Conservation (phyloP, 1,140 invertebrate species). For the Diuraphis noxia region DNA sequence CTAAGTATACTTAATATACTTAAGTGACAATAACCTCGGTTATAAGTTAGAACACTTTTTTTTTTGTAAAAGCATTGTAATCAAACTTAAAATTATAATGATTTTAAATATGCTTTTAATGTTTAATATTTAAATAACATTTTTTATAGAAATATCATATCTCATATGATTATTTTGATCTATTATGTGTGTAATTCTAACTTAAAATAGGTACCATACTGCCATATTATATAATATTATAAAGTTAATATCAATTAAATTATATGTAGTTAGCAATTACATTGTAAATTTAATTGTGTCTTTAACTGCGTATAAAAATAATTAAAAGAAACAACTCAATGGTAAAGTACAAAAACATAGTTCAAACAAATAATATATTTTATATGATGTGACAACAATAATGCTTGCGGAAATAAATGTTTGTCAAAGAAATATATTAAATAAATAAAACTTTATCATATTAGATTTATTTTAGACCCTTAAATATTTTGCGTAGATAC, state of each 20-base stretch:
- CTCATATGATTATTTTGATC: neutral
- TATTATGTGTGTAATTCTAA: neutral
- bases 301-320: neutral
- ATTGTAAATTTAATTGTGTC: neutral
- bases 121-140: neutral
- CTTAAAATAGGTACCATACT: neutral
- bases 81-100: too few relatives aligned
- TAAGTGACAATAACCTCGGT: neutral
- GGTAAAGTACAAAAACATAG: neutral
- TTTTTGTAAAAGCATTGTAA: too few relatives aligned
- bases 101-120: too few relatives aligned
- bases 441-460: neutral
- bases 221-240: too few relatives aligned
- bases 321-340: neutral
- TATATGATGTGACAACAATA: neutral
- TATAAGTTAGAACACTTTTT: too few relatives aligned
- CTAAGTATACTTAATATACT: neutral
- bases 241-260: neutral
- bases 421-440: neutral
- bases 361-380: neutral
- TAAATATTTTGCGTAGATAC: neutral
- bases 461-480: neutral
- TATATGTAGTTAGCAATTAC: neutral
- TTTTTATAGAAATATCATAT: neutral
- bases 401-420: neutral